Percentiles rank a stretch among this genome's conserved stretches.
Evolutionary conservation across 1,140 invertebrate species (phyloP).

Genomic region (Drosophila pectinifera): DNA sequence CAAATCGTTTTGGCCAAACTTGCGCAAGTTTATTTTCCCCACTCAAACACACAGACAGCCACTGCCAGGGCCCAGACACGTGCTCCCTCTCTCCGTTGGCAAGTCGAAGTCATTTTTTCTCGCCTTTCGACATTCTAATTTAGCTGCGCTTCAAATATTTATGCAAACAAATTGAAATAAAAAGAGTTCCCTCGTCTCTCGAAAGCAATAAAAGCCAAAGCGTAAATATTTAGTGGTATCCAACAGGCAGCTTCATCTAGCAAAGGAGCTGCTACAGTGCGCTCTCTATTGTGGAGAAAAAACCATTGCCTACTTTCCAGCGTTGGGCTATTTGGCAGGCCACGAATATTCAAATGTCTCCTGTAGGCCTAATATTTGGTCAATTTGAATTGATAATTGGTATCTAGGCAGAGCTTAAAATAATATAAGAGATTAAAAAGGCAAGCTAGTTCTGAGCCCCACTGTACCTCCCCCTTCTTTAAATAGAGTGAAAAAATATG

Average conservation of each 20-base stretch:
- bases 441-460: neutral
- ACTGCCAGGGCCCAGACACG: slow-evolving; percentile 24
- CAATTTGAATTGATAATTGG: neutral
- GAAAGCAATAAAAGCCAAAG: slow-evolving; percentile 76
- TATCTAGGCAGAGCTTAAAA: too few species aligned
- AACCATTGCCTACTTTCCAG: neutral
- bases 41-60: slow-evolving; percentile 10
- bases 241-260: slow-evolving; percentile 25
- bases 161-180: slow-evolving; percentile 84
- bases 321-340: too few species aligned
- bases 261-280: neutral
- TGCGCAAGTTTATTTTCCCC: slow-evolving; percentile 72
- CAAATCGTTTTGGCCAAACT: slow-evolving; percentile 83
- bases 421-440: too few species aligned
- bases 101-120: slow-evolving; percentile 52
- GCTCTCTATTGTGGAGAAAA: neutral
- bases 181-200: slow-evolving; percentile 62
- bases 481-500: slow-evolving; percentile 42
- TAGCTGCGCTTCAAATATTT: slow-evolving; percentile 77
- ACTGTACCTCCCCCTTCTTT: slow-evolving; percentile 2
- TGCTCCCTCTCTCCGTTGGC: neutral
- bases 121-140: slow-evolving; percentile 79
- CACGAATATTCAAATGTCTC: neutral
- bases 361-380: neutral
- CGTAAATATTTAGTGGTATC: slow-evolving; percentile 74